phyloP scores from a whole-genome alignment of 1,140 invertebrate species.

The Drosophila nigromelanica region DNA sequence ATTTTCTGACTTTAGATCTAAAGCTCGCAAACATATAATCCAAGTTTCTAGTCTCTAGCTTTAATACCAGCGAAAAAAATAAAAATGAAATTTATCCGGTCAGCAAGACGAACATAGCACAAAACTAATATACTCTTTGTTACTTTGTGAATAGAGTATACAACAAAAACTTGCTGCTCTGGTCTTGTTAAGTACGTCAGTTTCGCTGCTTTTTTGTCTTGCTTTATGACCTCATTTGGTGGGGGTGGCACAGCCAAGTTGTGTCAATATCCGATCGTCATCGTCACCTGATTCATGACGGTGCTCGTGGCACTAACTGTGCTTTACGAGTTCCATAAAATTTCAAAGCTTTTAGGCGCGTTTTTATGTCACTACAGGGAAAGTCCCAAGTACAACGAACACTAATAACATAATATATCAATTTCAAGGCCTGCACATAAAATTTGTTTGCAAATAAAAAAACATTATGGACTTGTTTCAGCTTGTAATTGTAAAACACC shows the following conservation, averaged over 20 bases:
- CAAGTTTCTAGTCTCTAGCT: too few species aligned
- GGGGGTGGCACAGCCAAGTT: conserved; percentile 57
- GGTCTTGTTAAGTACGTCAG: conserved; percentile 48
- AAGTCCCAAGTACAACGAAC: conserved; percentile 32
- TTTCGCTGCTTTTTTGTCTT: background rate
- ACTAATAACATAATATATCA: conserved; percentile 3
- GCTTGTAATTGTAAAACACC: too few species aligned
- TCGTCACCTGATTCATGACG: conserved; percentile 69
- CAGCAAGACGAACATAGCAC: too few species aligned
- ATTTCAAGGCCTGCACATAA: conserved; percentile 32
- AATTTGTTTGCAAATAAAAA: conserved; percentile 15
- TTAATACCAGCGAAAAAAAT: too few species aligned
- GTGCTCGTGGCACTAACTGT: conserved; percentile 6
- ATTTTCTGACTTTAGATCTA: too few species aligned
- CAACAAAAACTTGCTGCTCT: conserved; percentile 28
- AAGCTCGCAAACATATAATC: too few species aligned
- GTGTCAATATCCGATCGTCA: conserved; percentile 70
- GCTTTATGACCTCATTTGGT: conserved; percentile 71
- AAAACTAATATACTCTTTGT: too few species aligned
- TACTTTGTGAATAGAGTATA: conserved; percentile 21
- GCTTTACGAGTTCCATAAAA: conserved; percentile 47
- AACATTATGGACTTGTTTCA: background rate
- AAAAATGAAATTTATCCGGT: too few species aligned
- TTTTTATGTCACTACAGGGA: conserved; percentile 31
- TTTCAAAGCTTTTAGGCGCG: conserved; percentile 25